phyloP scores from a whole-genome alignment of 2,888 invertebrate genomes.

The Tenthredo amoena region DNA sequence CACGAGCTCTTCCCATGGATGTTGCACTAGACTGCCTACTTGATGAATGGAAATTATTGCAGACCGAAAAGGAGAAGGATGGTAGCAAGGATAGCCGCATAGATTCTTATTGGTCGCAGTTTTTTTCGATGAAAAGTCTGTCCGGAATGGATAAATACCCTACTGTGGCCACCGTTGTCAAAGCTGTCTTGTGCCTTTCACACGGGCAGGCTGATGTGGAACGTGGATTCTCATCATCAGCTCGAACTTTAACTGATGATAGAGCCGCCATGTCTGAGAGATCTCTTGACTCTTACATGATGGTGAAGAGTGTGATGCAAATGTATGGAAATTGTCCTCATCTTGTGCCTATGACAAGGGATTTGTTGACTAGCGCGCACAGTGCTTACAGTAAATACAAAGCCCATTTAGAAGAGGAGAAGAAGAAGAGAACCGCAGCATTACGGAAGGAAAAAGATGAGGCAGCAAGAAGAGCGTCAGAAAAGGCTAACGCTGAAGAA shows the following conservation, averaged over 20 bases:
- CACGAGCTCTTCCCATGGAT: slow-evolving; percentile 49
- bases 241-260: slow-evolving; percentile 25
- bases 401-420: background rate
- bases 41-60: slow-evolving; percentile 46
- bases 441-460: slow-evolving; percentile 29
- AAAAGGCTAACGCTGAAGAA: slow-evolving; percentile 23
- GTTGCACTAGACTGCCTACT: slow-evolving; percentile 46
- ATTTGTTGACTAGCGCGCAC: background rate
- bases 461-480: slow-evolving; percentile 4
- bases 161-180: slow-evolving; percentile 5
- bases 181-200: slow-evolving; percentile 21
- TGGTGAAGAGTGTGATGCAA: slow-evolving; percentile 32
- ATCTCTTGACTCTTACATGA: slow-evolving; percentile 6
- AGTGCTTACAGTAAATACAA: slow-evolving; percentile 35
- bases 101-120: slow-evolving; percentile 50
- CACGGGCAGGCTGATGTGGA: slow-evolving; percentile 32
- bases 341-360: slow-evolving; percentile 26
- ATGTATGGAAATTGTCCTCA: slow-evolving; percentile 29
- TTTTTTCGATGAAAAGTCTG: slow-evolving; percentile 18
- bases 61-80: slow-evolving; percentile 20
- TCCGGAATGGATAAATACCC: slow-evolving; percentile 15
- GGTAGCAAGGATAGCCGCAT: slow-evolving; percentile 36
- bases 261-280: slow-evolving; percentile 17
- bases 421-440: background rate
- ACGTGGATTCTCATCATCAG: slow-evolving; percentile 35